phyloP scores from a whole-genome alignment of 2,797 vertebrate genomes.

The Clamator glandarius region DNA sequence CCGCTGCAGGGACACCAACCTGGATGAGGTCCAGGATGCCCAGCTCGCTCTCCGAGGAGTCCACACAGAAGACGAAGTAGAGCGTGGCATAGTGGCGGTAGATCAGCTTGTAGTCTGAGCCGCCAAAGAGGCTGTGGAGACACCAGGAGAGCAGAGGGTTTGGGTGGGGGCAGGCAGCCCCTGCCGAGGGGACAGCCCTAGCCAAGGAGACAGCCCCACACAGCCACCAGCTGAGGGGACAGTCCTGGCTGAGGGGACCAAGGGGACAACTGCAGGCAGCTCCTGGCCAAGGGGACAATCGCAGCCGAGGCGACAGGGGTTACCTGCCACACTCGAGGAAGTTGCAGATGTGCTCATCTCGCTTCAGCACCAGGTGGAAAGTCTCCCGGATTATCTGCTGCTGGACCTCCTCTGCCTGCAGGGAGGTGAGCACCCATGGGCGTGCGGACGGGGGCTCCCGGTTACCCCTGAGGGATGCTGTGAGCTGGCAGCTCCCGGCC shows the following conservation, averaged over 20 bases:
- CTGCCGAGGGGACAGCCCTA: background rate
- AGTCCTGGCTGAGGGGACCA: background rate
- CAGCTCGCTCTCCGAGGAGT: slow-evolving; percentile 85
- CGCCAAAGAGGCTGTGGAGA: slow-evolving; percentile 80
- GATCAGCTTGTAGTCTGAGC: slow-evolving; percentile 84
- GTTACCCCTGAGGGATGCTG: background rate
- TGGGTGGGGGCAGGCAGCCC: background rate
- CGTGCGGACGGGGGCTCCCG: no score
- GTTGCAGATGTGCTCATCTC: slow-evolving; percentile 95
- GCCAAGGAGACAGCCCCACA: no score
- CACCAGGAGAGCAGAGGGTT: background rate
- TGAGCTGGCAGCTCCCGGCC: background rate
- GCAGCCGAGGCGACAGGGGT: background rate
- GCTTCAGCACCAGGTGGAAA: slow-evolving; percentile 93
- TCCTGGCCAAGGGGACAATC: no score
- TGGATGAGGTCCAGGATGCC: slow-evolving; percentile 87
- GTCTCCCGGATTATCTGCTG: slow-evolving; percentile 95
- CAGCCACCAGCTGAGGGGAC: no score
- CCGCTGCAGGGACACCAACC: slow-evolving; percentile 44
- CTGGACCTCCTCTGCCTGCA: slow-evolving; percentile 90
- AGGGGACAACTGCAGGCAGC: no score
- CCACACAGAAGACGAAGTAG: slow-evolving; percentile 86
- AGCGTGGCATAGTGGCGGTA: slow-evolving; percentile 85
- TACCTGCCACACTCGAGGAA: slow-evolving; percentile 93
- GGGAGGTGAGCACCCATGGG: accelerated